Conservation (phyloP, 2,797 vertebrate genomes). For the Artibeus lituratus region DNA sequence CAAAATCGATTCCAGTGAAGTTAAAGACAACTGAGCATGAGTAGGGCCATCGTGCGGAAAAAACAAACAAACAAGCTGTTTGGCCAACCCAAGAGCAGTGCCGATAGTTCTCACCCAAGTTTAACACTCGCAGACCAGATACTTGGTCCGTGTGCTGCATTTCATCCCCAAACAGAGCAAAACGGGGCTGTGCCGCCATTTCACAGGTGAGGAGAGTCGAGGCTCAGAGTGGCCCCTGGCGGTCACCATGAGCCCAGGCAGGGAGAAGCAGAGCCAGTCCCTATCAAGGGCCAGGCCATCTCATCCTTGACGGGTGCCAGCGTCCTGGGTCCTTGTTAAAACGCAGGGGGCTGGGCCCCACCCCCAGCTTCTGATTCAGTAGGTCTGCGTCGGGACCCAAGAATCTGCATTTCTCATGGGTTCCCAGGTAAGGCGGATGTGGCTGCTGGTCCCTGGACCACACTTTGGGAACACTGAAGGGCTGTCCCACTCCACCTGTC, state of each 20-base stretch:
- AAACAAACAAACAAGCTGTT: background rate
- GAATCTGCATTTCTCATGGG: background rate
- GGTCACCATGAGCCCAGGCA: background rate
- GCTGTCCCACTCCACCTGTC: background rate
- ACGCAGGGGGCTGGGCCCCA: too few relatives aligned
- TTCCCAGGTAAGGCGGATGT: background rate
- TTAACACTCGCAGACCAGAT: background rate
- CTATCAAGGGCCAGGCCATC: background rate
- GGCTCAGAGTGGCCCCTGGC: background rate
- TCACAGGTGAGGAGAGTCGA: background rate
- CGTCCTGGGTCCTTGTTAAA: background rate
- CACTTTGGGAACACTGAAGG: background rate
- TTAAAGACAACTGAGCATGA: background rate
- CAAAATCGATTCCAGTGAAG: background rate
- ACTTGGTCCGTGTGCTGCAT: accelerated
- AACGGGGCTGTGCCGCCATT: background rate
- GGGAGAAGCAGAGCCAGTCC: background rate
- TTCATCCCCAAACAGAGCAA: background rate
- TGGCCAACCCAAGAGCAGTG: background rate
- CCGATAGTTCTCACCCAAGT: too few relatives aligned
- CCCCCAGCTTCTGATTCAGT: background rate
- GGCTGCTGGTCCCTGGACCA: too few relatives aligned
- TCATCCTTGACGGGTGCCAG: accelerated
- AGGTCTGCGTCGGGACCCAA: background rate
- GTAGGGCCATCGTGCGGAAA: background rate